phyloP scores from a whole-genome alignment of 2,797 vertebrate genomes.

The Neosilurus mollespiculum region DNA sequence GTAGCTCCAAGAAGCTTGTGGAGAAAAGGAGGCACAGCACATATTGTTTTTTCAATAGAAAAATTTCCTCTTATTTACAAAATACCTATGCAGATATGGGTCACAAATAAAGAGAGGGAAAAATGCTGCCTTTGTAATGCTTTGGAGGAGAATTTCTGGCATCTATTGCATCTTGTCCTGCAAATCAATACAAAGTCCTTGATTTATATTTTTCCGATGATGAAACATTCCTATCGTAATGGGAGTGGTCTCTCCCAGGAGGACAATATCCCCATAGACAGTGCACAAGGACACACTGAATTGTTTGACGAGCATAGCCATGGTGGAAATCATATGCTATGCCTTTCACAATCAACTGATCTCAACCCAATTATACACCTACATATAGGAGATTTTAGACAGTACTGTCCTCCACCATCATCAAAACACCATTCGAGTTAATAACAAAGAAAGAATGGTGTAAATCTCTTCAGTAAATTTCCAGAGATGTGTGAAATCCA shows the following conservation, averaged over 20 bases:
- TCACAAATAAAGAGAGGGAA: not conserved
- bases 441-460: not conserved
- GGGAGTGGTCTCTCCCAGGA: not conserved
- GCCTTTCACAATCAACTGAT: not conserved
- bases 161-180: not conserved
- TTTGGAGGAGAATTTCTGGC: not conserved
- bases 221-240: not conserved
- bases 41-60: not conserved
- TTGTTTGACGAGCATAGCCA: not conserved
- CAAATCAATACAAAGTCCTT: not conserved
- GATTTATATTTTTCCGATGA: not conserved
- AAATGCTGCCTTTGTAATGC: not conserved
- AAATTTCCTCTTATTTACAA: not conserved
- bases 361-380: not conserved
- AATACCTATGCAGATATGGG: not conserved
- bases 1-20: constrained; percentile 83
- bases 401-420: not conserved
- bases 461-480: not conserved
- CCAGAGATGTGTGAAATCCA: not conserved
- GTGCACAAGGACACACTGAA: not conserved
- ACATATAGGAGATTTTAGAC: not conserved
- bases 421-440: not conserved
- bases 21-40: constrained; percentile 1
- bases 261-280: not conserved
- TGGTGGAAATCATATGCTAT: not conserved